Percentiles rank a stretch among this genome's conserved stretches.
Evolutionary conservation across 1,140 invertebrate genomes (phyloP).

Genomic region (Littorina saxatilis): DNA sequence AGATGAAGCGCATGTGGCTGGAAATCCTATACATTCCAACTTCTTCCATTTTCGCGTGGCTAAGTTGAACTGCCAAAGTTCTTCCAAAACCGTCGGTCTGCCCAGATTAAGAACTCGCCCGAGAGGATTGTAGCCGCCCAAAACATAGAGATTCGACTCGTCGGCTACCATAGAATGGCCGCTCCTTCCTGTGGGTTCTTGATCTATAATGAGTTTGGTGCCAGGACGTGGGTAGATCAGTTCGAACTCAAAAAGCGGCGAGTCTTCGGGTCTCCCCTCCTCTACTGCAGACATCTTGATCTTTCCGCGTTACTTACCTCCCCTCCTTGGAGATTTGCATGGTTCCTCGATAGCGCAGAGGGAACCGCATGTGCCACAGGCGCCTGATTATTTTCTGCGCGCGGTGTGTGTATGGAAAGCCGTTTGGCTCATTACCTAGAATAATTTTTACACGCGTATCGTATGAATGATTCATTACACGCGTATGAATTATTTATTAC

Average conservation of each 20-base stretch:
- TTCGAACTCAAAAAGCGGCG: constrained; percentile 1
- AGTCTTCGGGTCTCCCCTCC: not conserved
- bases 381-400: too few species aligned
- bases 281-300: not conserved
- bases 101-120: constrained; percentile 31
- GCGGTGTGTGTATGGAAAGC: too few species aligned
- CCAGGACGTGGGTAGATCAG: constrained; percentile 17
- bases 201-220: not conserved
- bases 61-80: constrained; percentile 58
- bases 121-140: constrained; percentile 52
- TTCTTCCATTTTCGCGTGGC: constrained; percentile 51
- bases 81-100: constrained; percentile 43
- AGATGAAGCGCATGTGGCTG: constrained; percentile 48
- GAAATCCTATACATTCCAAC: constrained; percentile 35
- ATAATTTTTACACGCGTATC: too few species aligned
- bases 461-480: too few species aligned
- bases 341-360: too few species aligned
- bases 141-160: constrained; percentile 51
- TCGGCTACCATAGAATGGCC: constrained; percentile 53
- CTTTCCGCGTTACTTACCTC: too few species aligned
- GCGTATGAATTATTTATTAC: too few species aligned
- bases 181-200: constrained; percentile 49
- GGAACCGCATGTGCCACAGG: too few species aligned
- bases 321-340: too few species aligned
- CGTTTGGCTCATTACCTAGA: too few species aligned